These are phyloP conservation scores for Benthosema pterotum DNA, from an alignment of 2,797 vertebrate genomes.

Conservation along the genomic window DNA sequence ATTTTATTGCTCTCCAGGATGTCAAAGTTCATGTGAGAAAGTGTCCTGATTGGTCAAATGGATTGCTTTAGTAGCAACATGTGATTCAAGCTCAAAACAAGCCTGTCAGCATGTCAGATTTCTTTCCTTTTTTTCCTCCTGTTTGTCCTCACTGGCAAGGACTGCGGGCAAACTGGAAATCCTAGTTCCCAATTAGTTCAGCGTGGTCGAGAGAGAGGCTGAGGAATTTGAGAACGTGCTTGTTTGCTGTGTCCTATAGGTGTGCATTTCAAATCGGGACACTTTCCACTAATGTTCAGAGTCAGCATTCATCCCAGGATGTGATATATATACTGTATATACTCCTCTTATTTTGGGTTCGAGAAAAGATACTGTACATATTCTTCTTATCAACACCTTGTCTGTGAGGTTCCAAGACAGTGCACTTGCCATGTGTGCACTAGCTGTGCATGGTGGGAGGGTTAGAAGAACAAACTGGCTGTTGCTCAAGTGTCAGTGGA, in stretches of 20 bases:
- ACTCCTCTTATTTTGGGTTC: not conserved
- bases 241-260: constrained; percentile 3
- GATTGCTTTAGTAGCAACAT: constrained; percentile 15
- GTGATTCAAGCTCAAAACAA: constrained; percentile 28
- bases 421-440: not conserved
- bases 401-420: too few relatives aligned
- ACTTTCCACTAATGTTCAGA: constrained; percentile 9
- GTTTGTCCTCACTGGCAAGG: constrained; percentile 46
- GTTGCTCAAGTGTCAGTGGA: constrained; percentile 23
- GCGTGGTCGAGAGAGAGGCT: constrained; percentile 4
- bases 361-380: constrained; percentile 25
- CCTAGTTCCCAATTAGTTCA: constrained; percentile 51
- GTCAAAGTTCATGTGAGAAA: constrained; percentile 3
- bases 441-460: constrained; percentile 1
- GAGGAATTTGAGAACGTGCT: constrained; percentile 10
- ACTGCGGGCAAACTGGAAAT: constrained; percentile 62
- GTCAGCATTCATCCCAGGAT: constrained; percentile 21
- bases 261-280: not conserved
- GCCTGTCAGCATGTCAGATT: constrained; percentile 38
- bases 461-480: not conserved
- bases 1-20: not conserved
- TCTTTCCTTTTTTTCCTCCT: constrained; percentile 13
- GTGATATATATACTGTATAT: constrained; percentile 51
- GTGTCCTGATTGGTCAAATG: not conserved
- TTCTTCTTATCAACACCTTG: too few relatives aligned